phyloP scores from a whole-genome alignment of 2,113 vertebrate genomes.

The Corythoichthys haematopterus region DNA sequence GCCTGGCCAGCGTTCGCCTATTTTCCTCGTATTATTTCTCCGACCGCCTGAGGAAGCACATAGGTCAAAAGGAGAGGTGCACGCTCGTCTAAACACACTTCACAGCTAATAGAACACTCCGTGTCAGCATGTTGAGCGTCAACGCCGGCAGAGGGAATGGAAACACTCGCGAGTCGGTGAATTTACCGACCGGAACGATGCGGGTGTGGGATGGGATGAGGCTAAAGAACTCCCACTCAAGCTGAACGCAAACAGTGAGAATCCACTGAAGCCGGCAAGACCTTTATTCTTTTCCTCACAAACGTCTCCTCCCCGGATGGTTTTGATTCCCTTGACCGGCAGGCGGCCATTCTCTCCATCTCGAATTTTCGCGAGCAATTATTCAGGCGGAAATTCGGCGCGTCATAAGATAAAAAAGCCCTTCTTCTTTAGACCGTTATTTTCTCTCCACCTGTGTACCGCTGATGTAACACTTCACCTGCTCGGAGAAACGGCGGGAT shows the following conservation, averaged over 20 bases:
- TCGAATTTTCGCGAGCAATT: slow-evolving; percentile 24
- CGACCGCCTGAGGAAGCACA: neutral
- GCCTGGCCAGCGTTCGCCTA: neutral
- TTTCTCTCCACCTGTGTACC: slow-evolving; percentile 8
- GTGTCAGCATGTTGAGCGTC: slow-evolving; percentile 33
- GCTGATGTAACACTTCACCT: slow-evolving; percentile 38
- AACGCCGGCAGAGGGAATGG: slow-evolving; percentile 42
- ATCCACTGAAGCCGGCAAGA: slow-evolving; percentile 23
- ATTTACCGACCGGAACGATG: slow-evolving; percentile 50
- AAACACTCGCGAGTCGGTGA: slow-evolving; percentile 42
- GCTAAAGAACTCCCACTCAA: slow-evolving; percentile 9
- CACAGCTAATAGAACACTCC: slow-evolving; percentile 47
- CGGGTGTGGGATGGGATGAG: slow-evolving; percentile 1
- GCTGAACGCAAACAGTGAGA: slow-evolving; percentile 40
- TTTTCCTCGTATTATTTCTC: neutral
- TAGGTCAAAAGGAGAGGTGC: slow-evolving; percentile 27
- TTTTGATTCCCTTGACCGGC: slow-evolving; percentile 16
- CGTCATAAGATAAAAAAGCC: neutral
- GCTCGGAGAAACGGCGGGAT: slow-evolving; percentile 53
- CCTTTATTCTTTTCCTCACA: slow-evolving; percentile 31
- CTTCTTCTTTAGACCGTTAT: no score
- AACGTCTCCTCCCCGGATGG: slow-evolving; percentile 31
- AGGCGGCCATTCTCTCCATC: slow-evolving; percentile 17
- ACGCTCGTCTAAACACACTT: slow-evolving; percentile 25
- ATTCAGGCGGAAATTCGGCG: slow-evolving; percentile 8